Conservation (phyloP, 1,140 invertebrate species). For the Drosophila lini region DNA sequence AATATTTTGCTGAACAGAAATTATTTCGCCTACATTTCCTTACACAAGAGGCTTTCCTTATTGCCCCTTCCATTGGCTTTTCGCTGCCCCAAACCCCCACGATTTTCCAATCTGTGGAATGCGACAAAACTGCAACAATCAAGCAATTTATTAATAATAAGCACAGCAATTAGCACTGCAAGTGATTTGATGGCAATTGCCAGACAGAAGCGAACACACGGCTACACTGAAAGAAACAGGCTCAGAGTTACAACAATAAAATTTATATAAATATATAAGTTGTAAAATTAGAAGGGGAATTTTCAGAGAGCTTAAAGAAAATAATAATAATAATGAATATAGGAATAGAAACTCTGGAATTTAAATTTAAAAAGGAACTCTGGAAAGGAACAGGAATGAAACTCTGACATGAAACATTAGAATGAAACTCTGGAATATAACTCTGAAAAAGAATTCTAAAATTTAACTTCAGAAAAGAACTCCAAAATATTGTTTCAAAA, state of each 20-base stretch:
- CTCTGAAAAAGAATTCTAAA: no score
- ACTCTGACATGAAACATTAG: no score
- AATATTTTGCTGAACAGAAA: neutral
- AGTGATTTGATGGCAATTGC: slow-evolving; percentile 50
- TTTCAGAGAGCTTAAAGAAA: neutral
- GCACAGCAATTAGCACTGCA: slow-evolving; percentile 54
- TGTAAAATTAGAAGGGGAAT: neutral
- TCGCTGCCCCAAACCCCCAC: neutral
- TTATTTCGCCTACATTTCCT: neutral
- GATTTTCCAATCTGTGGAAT: slow-evolving; percentile 30
- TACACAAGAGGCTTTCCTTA: neutral
- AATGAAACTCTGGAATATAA: no score
- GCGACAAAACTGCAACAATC: slow-evolving; percentile 44
- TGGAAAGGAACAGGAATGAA: no score
- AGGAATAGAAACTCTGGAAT: neutral
- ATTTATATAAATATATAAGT: neutral
- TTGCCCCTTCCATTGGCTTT: neutral
- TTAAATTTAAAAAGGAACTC: neutral
- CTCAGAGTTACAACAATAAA: neutral
- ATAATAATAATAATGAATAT: no score
- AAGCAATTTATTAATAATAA: slow-evolving; percentile 62
- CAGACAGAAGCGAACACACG: slow-evolving; percentile 3
- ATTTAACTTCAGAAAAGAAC: no score
- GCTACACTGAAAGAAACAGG: neutral
- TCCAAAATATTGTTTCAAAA: no score